Evolutionary conservation across 2,113 vertebrate species (phyloP), one percentile per base, ranked within the genome.

Genomic region (Burhinus bistriatus): DNA sequence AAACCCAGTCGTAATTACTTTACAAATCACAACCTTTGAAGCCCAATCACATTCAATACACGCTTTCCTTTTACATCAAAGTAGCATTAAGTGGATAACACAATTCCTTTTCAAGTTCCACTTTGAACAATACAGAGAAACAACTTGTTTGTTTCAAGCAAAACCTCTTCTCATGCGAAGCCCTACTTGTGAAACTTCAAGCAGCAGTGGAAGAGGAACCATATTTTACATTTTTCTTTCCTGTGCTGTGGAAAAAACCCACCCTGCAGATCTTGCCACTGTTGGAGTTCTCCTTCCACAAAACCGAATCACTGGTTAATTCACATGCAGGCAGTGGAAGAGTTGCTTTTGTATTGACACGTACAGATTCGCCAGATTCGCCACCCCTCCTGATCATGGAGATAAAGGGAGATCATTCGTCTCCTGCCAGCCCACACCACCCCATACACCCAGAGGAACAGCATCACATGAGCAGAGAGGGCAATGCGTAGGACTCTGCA

Each of bases 121-220:
- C 32, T 73, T 66, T 6, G 42, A 96, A 77, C 29, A 62, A 93
- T 85, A 65, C 49, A 83, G 51, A 96, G 65, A 71, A 96, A 79
- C 38, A 70, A 61, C 8, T 75, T 73, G n/a, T 32, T 92, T 81
- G 42, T 59, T 93, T 51, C 45, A 83, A 89, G n/a, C 4, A 82
- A 87, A 94, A 87, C 6, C 9, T 52, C 68, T 85, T 87, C 49
- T 86, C 75, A 71, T 15, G n/a, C 82, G 83, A 94, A 87, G 36
- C 15, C 34, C 32, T 78, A 51, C 23, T 92, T 55, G 32, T 54
- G 66, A 68, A 92, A 82, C 42, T 70, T 77, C 23, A 70, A 88
- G 76, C 57, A 90, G 42, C 3, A 3, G n/a, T 49, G 27, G 36
- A 82, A 91, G 44, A 78, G 58, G 72, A 91, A 72, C 27, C 20